A percentile compares a stretch with the other conserved stretches of the same genome.
Evolutionary conservation across 2,888 invertebrate genomes (phyloP).

Genomic region (Ophraella communa): DNA sequence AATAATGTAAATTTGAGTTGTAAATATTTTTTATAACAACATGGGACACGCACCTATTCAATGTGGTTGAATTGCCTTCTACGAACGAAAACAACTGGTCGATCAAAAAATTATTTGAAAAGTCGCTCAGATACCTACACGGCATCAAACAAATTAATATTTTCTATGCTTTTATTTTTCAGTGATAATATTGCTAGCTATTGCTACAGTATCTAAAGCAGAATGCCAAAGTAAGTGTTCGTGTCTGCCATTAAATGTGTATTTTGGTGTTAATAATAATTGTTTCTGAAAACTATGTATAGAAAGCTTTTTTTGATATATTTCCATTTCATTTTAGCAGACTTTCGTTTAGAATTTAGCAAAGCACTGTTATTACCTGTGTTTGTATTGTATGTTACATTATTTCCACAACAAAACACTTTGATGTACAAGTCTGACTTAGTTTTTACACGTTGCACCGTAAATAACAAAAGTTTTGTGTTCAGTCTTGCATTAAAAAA

Average conservation of each 20-base stretch:
- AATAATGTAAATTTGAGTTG: neutral
- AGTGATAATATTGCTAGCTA: conserved; percentile 59
- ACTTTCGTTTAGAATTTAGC: conserved; percentile 32
- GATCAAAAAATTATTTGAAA: conserved; percentile 27
- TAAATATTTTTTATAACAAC: neutral
- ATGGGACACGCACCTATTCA: neutral
- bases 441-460: conserved; percentile 7
- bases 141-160: conserved; percentile 41
- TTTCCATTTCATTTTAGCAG: conserved; percentile 19
- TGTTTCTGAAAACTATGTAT: conserved; percentile 36
- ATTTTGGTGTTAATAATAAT: conserved; percentile 39
- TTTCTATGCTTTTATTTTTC: conserved; percentile 52
- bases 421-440: conserved; percentile 4
- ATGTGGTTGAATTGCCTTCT: conserved; percentile 25
- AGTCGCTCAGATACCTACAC: conserved; percentile 14
- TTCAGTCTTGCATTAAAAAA: neutral
- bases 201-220: conserved; percentile 60
- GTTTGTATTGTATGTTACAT: neutral
- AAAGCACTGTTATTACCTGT: conserved; percentile 27
- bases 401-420: conserved; percentile 8
- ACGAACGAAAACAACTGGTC: conserved; percentile 8
- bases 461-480: neutral
- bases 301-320: conserved; percentile 31
- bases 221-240: conserved; percentile 68
- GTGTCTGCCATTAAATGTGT: conserved; percentile 34